phyloP scores from a whole-genome alignment of 1,140 invertebrate species.

The Charaxes varanes region DNA sequence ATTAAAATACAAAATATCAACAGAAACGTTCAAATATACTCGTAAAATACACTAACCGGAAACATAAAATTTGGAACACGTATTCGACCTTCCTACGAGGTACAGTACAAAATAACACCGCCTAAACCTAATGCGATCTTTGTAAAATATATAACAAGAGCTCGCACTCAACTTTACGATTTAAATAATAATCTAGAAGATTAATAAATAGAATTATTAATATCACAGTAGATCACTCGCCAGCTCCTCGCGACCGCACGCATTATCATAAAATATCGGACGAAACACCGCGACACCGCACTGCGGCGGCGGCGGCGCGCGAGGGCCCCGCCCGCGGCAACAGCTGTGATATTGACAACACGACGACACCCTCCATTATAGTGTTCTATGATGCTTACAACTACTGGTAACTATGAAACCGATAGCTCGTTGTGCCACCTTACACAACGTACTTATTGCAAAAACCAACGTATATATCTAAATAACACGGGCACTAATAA shows the following conservation, averaged over 20 bases:
- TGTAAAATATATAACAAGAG: conserved; percentile 56
- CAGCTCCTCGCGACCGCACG: conserved; percentile 37
- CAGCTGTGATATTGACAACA: conserved; percentile 71
- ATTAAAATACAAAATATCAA: no score
- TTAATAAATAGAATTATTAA: conserved; percentile 69
- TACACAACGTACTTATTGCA: conserved; percentile 15
- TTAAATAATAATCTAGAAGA: conserved; percentile 64
- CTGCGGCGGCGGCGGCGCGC: no score
- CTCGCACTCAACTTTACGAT: conserved; percentile 50
- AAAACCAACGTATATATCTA: conserved; percentile 15
- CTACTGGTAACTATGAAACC: conserved; percentile 67
- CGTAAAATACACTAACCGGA: conserved; percentile 27
- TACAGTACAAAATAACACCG: conserved; percentile 58
- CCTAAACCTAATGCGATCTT: conserved; percentile 51
- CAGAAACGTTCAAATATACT: conserved; percentile 41
- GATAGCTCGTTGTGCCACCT: conserved; percentile 40
- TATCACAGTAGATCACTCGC: conserved; percentile 71
- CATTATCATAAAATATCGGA: background rate
- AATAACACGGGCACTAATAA: background rate
- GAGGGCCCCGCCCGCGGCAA: no score
- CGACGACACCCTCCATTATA: conserved; percentile 40
- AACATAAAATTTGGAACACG: conserved; percentile 64
- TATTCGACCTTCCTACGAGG: conserved; percentile 56
- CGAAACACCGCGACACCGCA: no score
- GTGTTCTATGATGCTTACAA: conserved; percentile 44